phyloP scores from a whole-genome alignment of 2,113 vertebrate genomes.

The Cyanoramphus novaezelandiae region DNA sequence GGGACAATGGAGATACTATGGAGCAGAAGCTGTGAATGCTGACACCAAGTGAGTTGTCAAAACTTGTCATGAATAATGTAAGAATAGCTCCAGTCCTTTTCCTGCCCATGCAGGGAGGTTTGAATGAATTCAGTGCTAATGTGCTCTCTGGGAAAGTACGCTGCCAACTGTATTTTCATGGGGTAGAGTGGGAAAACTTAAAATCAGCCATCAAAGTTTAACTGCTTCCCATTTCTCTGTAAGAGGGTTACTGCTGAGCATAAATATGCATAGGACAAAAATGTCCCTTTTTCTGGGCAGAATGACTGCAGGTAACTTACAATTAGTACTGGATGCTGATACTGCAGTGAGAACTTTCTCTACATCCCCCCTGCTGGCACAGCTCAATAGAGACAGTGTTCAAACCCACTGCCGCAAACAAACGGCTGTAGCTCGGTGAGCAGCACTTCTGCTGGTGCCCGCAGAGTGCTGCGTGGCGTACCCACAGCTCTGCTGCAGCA shows the following conservation, averaged over 20 bases:
- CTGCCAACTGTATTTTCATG: slow-evolving; percentile 38
- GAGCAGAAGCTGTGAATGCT: slow-evolving; percentile 36
- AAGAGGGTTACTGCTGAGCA: not conserved
- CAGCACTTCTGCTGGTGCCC: not conserved
- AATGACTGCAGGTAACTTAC: not conserved
- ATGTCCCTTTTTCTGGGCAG: not conserved
- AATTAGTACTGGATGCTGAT: not conserved
- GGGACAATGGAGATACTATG: not conserved
- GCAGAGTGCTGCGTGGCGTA: fast-evolving
- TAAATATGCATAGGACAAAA: not conserved
- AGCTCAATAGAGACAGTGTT: not conserved
- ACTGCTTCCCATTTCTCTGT: not conserved
- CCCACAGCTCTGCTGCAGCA: not conserved
- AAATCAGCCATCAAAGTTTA: slow-evolving; percentile 33
- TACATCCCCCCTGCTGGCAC: not conserved
- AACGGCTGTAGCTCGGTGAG: fast-evolving
- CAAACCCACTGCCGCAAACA: not conserved
- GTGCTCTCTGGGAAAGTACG: not conserved
- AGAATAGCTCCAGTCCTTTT: slow-evolving; percentile 19
- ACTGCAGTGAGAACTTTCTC: not conserved
- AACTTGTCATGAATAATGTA: slow-evolving; percentile 44
- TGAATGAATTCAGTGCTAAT: slow-evolving; percentile 48
- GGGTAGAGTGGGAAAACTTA: slow-evolving; percentile 34
- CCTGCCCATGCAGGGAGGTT: not conserved
- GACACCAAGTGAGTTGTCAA: slow-evolving; percentile 13